Conservation (phyloP, 2,113 vertebrate species). For the Psittacula cyanocephala region DNA sequence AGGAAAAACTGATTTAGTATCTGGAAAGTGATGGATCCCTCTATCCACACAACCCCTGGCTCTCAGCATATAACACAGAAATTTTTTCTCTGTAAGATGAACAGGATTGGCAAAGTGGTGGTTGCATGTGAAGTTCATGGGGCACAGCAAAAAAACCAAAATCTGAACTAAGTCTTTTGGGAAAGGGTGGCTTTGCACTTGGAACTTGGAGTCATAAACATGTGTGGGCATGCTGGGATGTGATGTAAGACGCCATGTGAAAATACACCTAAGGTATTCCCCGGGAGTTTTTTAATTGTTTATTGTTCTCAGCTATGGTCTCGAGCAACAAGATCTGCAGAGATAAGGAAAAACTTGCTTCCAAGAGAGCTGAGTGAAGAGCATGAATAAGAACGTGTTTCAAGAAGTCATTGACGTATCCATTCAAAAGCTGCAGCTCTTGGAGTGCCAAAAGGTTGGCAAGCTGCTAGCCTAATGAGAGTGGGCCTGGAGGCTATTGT, state of each 20-base stretch:
- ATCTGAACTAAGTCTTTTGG: background rate
- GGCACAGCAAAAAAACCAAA: background rate
- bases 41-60: background rate
- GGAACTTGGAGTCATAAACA: background rate
- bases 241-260: background rate
- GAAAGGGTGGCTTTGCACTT: background rate
- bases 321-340: background rate
- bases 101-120: background rate
- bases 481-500: background rate
- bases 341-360: background rate
- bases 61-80: background rate
- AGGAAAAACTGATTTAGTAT: background rate
- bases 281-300: background rate
- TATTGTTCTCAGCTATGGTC: background rate
- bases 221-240: background rate
- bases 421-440: background rate
- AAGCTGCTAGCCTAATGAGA: background rate
- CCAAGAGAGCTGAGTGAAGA: background rate
- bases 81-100: background rate
- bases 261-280: slow-evolving; percentile 7
- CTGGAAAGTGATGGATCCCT: background rate
- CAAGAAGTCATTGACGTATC: background rate
- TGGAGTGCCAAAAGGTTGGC: background rate
- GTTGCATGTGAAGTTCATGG: accelerated
- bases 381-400: background rate